These are phyloP conservation scores for Andrena chrysosceles DNA, from an alignment of 2,888 invertebrate genomes.

Conservation along the genomic window DNA sequence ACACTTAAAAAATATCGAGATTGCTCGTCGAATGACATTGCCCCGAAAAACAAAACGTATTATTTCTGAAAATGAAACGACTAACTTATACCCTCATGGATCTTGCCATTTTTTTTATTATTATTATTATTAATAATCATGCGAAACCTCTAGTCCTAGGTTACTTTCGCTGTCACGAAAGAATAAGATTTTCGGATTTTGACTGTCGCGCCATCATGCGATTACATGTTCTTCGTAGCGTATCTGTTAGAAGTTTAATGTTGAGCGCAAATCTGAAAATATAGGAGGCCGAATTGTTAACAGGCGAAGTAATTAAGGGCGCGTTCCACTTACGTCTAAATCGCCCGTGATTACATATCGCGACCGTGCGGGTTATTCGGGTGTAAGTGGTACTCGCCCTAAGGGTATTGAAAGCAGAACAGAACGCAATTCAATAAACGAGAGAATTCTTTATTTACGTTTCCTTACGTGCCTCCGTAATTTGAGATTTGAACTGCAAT, in stretches of 20 bases:
- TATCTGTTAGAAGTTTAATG: conserved; percentile 10
- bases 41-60: conserved; percentile 2
- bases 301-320: too few relatives aligned
- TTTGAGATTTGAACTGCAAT: conserved; percentile 32
- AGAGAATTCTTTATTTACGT: background rate
- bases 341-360: too few relatives aligned
- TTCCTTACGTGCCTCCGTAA: background rate
- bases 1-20: background rate
- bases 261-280: conserved; percentile 30
- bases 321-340: too few relatives aligned
- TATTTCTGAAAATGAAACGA: conserved; percentile 16
- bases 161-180: conserved; percentile 70
- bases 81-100: conserved; percentile 58
- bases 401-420: background rate
- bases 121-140: conserved; percentile 58
- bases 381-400: too few relatives aligned
- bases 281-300: background rate
- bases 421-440: background rate
- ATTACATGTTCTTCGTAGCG: conserved; percentile 27
- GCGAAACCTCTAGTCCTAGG: conserved; percentile 78
- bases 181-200: conserved; percentile 63
- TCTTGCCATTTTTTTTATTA: conserved; percentile 71
- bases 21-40: background rate
- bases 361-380: too few relatives aligned
- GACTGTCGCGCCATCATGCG: conserved; percentile 49